Evolutionary conservation across 2,113 vertebrate genomes (phyloP).

Genomic region (Entomyzon cyanotis): DNA sequence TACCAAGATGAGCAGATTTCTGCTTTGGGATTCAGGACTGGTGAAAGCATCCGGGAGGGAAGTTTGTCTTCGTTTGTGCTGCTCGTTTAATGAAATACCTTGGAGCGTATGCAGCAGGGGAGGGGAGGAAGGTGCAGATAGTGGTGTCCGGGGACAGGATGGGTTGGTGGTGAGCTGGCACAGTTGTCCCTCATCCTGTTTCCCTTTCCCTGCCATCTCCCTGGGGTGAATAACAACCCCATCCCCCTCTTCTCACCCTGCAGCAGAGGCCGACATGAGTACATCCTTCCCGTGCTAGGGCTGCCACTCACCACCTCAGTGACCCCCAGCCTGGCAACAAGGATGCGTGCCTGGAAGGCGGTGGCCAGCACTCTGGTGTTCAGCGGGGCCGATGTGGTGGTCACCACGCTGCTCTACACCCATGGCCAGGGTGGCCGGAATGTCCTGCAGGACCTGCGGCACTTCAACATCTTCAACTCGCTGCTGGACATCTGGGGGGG

Average conservation of each 20-base stretch:
- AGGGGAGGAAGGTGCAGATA: background rate
- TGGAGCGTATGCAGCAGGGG: fast-evolving
- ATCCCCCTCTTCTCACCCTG: fast-evolving
- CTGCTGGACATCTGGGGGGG: constrained; percentile 88
- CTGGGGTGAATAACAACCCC: fast-evolving
- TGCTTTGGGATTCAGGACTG: background rate
- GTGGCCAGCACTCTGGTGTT: constrained; percentile 75
- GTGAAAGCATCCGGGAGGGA: background rate
- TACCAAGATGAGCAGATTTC: fast-evolving
- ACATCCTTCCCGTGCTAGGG: background rate
- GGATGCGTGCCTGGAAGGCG: constrained; percentile 77
- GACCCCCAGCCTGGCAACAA: background rate
- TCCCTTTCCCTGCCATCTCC: background rate
- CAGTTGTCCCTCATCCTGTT: background rate
- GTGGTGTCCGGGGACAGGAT: background rate
- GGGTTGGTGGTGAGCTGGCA: background rate
- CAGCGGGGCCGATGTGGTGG: constrained; percentile 74
- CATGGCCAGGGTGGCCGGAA: constrained; percentile 68
- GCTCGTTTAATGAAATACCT: background rate
- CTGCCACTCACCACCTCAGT: background rate
- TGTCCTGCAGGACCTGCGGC: constrained; percentile 77
- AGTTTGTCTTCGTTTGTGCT: background rate
- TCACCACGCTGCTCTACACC: constrained; percentile 85
- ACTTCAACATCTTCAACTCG: constrained; percentile 85
- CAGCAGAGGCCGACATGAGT: background rate